Conservation (phyloP, 2,113 vertebrate genomes). For the Osmerus mordax region DNA sequence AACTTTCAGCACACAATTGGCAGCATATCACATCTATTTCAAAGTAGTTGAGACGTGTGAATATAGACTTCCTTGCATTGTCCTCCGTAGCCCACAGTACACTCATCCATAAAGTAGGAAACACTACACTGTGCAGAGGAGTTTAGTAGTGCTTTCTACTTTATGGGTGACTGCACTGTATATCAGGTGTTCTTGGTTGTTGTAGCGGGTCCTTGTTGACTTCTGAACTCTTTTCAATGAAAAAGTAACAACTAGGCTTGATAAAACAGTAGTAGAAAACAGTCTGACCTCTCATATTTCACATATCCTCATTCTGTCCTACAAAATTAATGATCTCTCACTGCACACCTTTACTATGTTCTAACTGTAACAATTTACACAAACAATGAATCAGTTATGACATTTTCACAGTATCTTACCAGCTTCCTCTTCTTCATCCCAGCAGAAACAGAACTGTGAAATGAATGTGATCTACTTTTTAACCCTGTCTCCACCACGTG, state of each 20-base stretch:
- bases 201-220: constrained; percentile 24
- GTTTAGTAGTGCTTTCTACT: constrained; percentile 99
- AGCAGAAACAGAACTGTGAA: constrained; percentile 58
- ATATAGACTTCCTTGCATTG: not conserved
- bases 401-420: constrained; percentile 32
- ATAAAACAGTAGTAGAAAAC: no score
- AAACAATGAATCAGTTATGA: constrained; percentile 2
- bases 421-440: constrained; percentile 50
- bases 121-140: constrained; percentile 99
- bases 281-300: not conserved
- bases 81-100: constrained; percentile 96
- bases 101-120: constrained; percentile 99
- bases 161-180: constrained; percentile 99
- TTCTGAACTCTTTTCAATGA: not conserved
- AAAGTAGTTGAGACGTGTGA: not conserved
- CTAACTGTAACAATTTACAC: not conserved
- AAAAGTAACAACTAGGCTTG: no score
- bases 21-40: no score
- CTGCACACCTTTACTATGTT: not conserved
- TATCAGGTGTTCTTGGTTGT: constrained; percentile 51
- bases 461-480: constrained; percentile 66
- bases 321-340: no score
- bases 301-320: not conserved
- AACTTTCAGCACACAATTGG: no score
- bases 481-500: constrained; percentile 69